These are phyloP conservation scores for Ceratina calcarata DNA, from an alignment of 1,140 invertebrate species.

Conservation along the genomic window DNA sequence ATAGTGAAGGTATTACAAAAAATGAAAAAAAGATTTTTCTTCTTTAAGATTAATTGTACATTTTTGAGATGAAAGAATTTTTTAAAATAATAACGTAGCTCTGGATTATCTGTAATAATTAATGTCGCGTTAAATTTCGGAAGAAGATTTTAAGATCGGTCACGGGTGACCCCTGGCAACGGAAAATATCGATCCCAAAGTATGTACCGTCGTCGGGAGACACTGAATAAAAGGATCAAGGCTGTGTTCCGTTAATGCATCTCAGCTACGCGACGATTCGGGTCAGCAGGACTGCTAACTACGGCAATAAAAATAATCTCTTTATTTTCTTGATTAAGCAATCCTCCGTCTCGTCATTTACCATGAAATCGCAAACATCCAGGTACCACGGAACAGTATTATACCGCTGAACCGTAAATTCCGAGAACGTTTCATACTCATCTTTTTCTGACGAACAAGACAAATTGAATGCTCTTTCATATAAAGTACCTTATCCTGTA, in stretches of 20 bases:
- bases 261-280: constrained; percentile 31
- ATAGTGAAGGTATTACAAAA: no score
- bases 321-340: neutral
- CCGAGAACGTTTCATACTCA: no score
- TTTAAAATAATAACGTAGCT: no score
- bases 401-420: no score
- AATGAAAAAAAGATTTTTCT: no score
- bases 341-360: neutral
- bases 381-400: no score
- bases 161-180: neutral
- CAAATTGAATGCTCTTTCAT: no score
- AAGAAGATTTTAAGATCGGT: constrained; percentile 1
- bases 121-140: neutral
- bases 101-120: no score
- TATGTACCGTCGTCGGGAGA: constrained; percentile 19
- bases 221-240: constrained; percentile 45
- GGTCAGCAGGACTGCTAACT: constrained; percentile 38
- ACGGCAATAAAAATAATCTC: neutral
- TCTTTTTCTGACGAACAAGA: no score
- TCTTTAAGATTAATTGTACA: no score
- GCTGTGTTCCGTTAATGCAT: constrained; percentile 23
- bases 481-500: neutral
- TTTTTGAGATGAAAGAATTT: no score
- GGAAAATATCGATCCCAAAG: constrained; percentile 33
- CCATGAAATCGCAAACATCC: no score